These are phyloP conservation scores for Amblyopsis rosae DNA, from an alignment of 2,113 vertebrate species.

Conservation along the genomic window DNA sequence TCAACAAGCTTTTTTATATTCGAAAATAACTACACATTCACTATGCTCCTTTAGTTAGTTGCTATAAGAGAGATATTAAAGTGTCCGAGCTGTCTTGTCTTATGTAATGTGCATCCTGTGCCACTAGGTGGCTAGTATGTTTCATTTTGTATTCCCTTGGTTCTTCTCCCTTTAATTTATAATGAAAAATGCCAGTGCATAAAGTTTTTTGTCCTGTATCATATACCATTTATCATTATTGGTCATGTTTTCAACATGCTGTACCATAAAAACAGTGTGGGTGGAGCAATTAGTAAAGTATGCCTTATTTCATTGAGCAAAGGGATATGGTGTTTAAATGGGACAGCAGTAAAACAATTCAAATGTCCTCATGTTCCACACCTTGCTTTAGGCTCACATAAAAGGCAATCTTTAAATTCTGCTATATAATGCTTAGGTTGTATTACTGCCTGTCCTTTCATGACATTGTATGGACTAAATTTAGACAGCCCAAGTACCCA, in stretches of 20 bases:
- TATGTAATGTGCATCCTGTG: no score
- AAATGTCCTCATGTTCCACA: not conserved
- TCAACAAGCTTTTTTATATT: slow-evolving; percentile 13
- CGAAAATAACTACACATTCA: slow-evolving; percentile 3
- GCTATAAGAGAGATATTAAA: no score
- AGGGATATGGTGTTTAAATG: slow-evolving; percentile 32
- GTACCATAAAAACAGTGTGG: not conserved
- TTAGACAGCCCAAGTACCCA: slow-evolving; percentile 51
- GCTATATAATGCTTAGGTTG: slow-evolving; percentile 38
- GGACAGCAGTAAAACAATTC: not conserved
- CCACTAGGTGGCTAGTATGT: no score
- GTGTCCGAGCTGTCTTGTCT: no score
- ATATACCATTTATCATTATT: no score
- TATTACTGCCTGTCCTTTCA: slow-evolving; percentile 47
- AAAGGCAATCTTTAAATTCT: slow-evolving; percentile 6
- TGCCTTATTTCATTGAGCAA: slow-evolving; percentile 41
- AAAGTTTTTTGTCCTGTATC: no score
- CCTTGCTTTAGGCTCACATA: slow-evolving; percentile 12
- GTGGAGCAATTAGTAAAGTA: slow-evolving; percentile 14
- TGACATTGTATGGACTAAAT: slow-evolving; percentile 69
- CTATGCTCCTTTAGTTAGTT: not conserved
- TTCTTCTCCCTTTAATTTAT: no score
- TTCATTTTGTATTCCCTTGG: no score
- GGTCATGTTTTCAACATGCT: no score
- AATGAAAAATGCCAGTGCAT: no score